A percentile compares a stretch with the other conserved stretches of the same genome.
These are phyloP conservation scores for Eupithecia inturbata DNA, from an alignment of 2,888 invertebrate genomes.

Conservation along the genomic window DNA sequence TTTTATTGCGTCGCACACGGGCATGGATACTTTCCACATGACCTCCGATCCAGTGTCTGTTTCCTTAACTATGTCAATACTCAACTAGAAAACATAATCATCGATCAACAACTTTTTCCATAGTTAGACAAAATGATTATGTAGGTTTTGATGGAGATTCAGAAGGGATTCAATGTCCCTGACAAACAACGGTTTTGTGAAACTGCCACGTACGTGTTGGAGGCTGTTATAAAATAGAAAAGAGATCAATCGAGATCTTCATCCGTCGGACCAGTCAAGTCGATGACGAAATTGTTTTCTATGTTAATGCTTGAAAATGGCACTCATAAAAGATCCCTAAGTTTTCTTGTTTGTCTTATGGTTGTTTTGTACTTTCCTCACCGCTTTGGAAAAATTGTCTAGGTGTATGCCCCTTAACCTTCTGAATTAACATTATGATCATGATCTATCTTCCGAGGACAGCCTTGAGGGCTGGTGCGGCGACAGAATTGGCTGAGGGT, in stretches of 20 bases:
- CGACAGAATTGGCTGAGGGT: too few relatives aligned
- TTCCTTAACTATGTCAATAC: conserved; percentile 60
- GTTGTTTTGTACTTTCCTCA: not conserved
- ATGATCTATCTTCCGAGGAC: too few relatives aligned
- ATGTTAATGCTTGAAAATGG: too few relatives aligned
- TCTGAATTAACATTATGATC: too few relatives aligned
- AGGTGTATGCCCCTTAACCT: too few relatives aligned
- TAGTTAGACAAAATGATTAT: not conserved
- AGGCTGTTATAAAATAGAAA: not conserved
- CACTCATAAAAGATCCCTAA: not conserved
- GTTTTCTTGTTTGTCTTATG: not conserved
- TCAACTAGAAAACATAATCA: conserved; percentile 51
- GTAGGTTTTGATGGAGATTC: not conserved
- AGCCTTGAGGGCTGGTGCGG: too few relatives aligned
- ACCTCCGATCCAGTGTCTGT: conserved; percentile 55
- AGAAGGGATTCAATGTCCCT: not conserved
- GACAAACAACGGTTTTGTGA: not conserved
- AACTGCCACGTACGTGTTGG: not conserved
- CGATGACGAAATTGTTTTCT: not conserved
- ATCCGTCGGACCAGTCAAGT: not conserved
- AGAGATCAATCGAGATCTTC: not conserved
- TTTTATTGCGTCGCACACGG: conserved; percentile 59
- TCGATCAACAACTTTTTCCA: not conserved
- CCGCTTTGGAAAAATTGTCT: not conserved
- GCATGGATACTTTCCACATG: conserved; percentile 52